A percentile compares a stretch with the other conserved stretches of the same genome.
Conservation (phyloP, 1,140 invertebrate species). For the Palaemon carinicauda region DNA sequence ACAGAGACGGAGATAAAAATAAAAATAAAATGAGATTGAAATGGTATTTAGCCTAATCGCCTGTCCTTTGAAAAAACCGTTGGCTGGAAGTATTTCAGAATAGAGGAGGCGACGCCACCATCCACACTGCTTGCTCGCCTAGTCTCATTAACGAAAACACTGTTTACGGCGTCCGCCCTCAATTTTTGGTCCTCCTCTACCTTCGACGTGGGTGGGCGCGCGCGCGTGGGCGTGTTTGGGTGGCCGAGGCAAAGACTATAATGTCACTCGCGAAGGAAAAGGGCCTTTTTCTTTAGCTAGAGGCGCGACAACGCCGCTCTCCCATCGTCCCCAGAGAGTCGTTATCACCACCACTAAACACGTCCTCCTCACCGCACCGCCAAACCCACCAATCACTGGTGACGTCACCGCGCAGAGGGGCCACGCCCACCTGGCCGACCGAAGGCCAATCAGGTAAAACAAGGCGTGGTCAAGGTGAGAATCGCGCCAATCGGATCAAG, state of each 20-base stretch:
- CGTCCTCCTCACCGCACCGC: slow-evolving; percentile 27
- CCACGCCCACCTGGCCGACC: slow-evolving; percentile 5
- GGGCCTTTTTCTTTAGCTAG: slow-evolving; percentile 31
- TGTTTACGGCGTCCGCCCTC: too few relatives aligned
- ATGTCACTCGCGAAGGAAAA: not conserved
- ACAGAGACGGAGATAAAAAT: too few relatives aligned
- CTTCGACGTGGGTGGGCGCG: too few relatives aligned
- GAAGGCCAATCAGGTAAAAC: slow-evolving; percentile 11
- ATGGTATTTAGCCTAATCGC: too few relatives aligned
- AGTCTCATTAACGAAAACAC: too few relatives aligned
- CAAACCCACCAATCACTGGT: slow-evolving; percentile 48
- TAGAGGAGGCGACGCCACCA: too few relatives aligned
- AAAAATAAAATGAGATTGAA: too few relatives aligned
- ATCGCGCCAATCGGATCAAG: not conserved
- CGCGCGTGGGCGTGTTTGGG: not conserved
- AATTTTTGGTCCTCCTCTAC: too few relatives aligned
- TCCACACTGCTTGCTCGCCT: too few relatives aligned
- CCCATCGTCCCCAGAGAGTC: slow-evolving; percentile 46
- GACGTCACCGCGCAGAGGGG: slow-evolving; percentile 41
- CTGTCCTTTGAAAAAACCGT: too few relatives aligned
- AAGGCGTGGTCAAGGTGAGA: too few relatives aligned
- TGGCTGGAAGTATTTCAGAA: too few relatives aligned
- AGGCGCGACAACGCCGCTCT: not conserved
- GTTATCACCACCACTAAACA: slow-evolving; percentile 52
- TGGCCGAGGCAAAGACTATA: not conserved